Evolutionary conservation across 2,113 vertebrate genomes (phyloP).

Genomic region (Chascanopsetta lugubris): DNA sequence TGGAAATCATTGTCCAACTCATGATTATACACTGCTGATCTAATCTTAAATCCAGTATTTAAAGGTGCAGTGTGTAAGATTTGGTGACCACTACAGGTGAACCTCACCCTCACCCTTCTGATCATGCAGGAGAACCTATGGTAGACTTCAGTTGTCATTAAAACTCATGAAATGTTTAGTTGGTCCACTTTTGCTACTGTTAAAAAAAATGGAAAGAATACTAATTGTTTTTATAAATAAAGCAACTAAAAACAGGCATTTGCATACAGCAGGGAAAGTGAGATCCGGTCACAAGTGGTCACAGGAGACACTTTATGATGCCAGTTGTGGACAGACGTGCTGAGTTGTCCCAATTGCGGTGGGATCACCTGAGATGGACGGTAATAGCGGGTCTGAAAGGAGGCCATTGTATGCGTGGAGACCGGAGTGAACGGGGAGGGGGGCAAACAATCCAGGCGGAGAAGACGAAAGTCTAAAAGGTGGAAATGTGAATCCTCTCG

Average conservation of each 20-base stretch:
- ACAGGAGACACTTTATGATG: background rate
- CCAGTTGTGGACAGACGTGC: background rate
- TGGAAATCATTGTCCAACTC: constrained; percentile 39
- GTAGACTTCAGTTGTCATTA: no score
- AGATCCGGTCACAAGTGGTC: background rate
- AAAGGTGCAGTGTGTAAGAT: no score
- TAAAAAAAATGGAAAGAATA: no score
- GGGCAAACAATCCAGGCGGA: background rate
- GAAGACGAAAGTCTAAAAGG: constrained; percentile 33
- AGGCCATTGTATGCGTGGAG: constrained; percentile 18
- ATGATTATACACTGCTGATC: constrained; percentile 25
- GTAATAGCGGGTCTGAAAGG: background rate
- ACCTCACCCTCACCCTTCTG: no score
- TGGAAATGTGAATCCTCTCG: constrained; percentile 32
- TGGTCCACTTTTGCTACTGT: no score
- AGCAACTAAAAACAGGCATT: background rate
- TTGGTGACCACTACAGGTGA: no score
- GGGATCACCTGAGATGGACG: background rate
- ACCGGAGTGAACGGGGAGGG: constrained; percentile 18
- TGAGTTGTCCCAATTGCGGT: background rate
- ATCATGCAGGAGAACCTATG: no score
- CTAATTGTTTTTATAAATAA: constrained; percentile 4
- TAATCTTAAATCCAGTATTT: no score
- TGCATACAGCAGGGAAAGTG: background rate
- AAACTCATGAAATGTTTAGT: no score